Conservation (phyloP, 2,797 vertebrate species). For the Nannoperca australis region DNA sequence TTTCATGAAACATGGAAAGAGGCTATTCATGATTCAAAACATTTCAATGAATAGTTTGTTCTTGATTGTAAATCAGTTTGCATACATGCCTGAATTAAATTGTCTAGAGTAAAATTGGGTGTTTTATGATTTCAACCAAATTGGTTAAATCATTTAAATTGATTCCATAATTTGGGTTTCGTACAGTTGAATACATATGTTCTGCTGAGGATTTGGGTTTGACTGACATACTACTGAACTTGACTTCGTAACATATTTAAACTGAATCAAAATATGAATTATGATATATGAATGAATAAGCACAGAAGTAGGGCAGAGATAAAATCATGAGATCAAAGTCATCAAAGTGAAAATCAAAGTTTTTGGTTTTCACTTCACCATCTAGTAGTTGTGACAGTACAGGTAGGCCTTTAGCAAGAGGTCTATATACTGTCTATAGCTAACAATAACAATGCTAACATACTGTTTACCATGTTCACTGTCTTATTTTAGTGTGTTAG, state of each 20-base stretch:
- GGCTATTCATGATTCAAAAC: conserved; percentile 7
- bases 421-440: background rate
- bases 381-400: conserved; percentile 5
- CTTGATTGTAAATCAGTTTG: conserved; percentile 6
- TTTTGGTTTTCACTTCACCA: conserved; percentile 9
- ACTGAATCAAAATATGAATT: conserved; percentile 35
- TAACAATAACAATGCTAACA: background rate
- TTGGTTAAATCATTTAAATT: background rate
- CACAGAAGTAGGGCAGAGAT: conserved; percentile 11
- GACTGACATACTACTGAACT: conserved; percentile 23
- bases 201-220: background rate
- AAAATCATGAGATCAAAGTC: conserved; percentile 6
- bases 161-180: background rate
- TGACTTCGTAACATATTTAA: conserved; percentile 25
- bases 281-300: conserved; percentile 21
- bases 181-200: background rate
- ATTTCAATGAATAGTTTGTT: conserved; percentile 19
- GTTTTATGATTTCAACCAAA: conserved; percentile 25
- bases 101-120: background rate
- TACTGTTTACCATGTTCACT: background rate
- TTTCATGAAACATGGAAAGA: conserved; percentile 14
- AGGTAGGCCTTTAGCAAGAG: background rate
- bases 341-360: too few species aligned
- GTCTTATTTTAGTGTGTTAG: too few species aligned
- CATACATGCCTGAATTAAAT: background rate